phyloP scores from a whole-genome alignment of 1,140 invertebrate species.

The Caenorhabditis latens region DNA sequence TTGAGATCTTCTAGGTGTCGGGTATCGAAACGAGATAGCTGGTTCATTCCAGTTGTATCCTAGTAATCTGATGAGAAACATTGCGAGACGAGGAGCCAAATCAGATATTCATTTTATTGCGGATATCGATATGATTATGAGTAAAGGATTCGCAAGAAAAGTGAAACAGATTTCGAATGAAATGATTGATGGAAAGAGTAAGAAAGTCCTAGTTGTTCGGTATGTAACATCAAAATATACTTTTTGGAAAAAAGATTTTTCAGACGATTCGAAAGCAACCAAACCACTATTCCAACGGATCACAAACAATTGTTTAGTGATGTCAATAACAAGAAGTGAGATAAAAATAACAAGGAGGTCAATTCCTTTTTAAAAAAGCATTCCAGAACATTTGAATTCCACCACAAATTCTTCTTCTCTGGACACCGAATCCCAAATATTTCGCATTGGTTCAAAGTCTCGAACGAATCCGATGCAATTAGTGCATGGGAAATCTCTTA shows the following conservation, averaged over 20 bases:
- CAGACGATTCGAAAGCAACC: neutral
- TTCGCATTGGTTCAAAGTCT: neutral
- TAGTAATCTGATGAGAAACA: constrained; percentile 1
- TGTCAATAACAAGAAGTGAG: no score
- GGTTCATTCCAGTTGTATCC: neutral
- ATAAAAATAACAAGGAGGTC: no score
- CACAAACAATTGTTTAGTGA: no score
- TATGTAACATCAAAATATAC: neutral
- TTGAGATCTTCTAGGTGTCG: neutral
- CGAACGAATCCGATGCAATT: neutral
- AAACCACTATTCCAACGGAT: no score
- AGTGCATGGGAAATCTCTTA: neutral
- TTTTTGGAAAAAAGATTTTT: neutral
- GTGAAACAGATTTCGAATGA: neutral
- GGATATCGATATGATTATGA: neutral
- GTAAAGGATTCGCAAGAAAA: neutral
- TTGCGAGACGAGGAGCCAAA: neutral
- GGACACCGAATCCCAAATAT: neutral
- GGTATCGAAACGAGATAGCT: neutral
- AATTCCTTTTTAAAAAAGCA: no score
- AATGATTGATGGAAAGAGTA: neutral
- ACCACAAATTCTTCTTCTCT: constrained; percentile 4
- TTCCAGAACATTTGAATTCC: neutral
- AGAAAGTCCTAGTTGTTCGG: neutral
- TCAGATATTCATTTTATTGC: neutral